Conservation (phyloP, 2,888 invertebrate genomes). For the Uropetala carovei region DNA sequence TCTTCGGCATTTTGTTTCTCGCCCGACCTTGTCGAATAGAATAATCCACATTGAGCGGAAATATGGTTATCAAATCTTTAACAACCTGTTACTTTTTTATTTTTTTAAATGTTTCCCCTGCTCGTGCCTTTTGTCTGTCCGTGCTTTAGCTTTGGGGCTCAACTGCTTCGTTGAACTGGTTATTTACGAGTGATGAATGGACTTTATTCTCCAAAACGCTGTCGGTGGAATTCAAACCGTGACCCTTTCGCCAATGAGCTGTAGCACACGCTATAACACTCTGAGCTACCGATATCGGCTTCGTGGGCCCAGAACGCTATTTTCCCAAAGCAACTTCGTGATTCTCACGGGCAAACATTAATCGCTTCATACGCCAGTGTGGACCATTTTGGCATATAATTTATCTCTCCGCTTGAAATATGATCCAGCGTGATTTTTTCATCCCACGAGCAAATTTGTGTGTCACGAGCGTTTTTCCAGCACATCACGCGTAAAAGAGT, state of each 20-base stretch:
- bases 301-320: neutral
- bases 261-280: slow-evolving; percentile 21
- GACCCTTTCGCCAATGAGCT: slow-evolving; percentile 48
- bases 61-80: slow-evolving; percentile 27
- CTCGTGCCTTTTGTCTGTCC: neutral
- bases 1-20: too few relatives aligned
- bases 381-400: slow-evolving; percentile 59
- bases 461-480: slow-evolving; percentile 42
- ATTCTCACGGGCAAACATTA: slow-evolving; percentile 55
- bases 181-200: slow-evolving; percentile 58
- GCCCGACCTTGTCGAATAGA: too few relatives aligned
- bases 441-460: slow-evolving; percentile 63
- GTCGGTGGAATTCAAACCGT: slow-evolving; percentile 51
- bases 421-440: slow-evolving; percentile 60
- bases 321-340: slow-evolving; percentile 47
- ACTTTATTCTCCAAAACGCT: slow-evolving; percentile 38
- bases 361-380: slow-evolving; percentile 60
- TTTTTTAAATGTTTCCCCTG: neutral
- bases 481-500: slow-evolving; percentile 9
- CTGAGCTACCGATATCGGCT: slow-evolving; percentile 43
- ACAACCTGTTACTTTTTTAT: neutral
- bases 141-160: neutral
- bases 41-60: neutral
- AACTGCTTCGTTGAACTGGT: slow-evolving; percentile 56
- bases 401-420: slow-evolving; percentile 55